Conservation (phyloP, 92 coral and sea anemone species). For the Phenganax subtilis region DNA sequence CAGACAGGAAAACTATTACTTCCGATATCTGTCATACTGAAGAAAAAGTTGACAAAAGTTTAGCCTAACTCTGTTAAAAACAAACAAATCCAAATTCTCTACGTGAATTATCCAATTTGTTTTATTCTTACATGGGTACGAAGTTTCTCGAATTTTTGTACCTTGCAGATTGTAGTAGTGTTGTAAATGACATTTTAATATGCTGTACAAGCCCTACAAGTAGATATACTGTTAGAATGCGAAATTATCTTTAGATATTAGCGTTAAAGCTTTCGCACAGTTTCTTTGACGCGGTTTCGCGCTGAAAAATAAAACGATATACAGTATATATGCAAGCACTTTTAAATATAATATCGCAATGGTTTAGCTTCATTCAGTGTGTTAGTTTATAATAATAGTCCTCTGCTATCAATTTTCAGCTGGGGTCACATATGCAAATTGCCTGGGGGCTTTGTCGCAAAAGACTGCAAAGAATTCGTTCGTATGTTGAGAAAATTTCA, state of each 20-base stretch:
- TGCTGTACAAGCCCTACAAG: background rate
- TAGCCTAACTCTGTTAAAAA: background rate
- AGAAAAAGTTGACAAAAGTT: background rate
- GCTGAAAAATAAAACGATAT: background rate
- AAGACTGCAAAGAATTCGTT: constrained; percentile 24
- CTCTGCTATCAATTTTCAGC: constrained; percentile 32
- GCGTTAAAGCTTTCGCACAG: background rate
- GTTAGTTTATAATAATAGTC: constrained; percentile 21
- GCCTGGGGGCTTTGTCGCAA: constrained; percentile 33
- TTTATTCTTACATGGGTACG: background rate
- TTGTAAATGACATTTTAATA: constrained; percentile 21
- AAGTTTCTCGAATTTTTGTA: background rate
- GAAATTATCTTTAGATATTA: background rate
- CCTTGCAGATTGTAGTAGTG: background rate
- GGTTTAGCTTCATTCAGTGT: background rate
- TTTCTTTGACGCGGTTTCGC: background rate
- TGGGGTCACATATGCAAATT: constrained; percentile 40
- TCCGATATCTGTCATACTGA: background rate
- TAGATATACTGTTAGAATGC: background rate
- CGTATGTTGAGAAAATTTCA: constrained; percentile 16
- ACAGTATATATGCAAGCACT: background rate
- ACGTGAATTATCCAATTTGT: background rate
- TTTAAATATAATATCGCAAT: background rate
- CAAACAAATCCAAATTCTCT: background rate
- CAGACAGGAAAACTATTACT: background rate